phyloP scores from a whole-genome alignment of 2,888 invertebrate genomes.

The Scaptomyza polygonia region DNA sequence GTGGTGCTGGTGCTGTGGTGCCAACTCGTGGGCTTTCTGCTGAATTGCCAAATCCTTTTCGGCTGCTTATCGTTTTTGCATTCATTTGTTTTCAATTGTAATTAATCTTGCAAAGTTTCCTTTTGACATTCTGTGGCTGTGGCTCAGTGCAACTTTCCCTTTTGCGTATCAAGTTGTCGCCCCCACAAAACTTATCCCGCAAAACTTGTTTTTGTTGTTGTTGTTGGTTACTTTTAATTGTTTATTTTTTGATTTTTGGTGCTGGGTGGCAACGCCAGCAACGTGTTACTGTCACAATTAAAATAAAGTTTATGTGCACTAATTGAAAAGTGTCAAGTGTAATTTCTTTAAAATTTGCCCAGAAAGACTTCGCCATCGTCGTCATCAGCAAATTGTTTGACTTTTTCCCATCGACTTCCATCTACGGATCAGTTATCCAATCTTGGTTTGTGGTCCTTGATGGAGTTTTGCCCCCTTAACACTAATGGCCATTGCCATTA shows the following conservation, averaged over 20 bases:
- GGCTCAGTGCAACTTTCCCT: conserved; percentile 30
- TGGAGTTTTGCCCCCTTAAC: not conserved
- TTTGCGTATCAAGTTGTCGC: conserved; percentile 60
- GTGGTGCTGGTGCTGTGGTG: no score
- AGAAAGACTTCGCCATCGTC: conserved; percentile 24
- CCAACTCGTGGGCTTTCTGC: no score
- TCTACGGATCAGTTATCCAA: conserved; percentile 49
- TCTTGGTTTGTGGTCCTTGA: conserved; percentile 4
- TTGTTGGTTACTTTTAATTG: conserved; percentile 27
- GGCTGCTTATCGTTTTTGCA: conserved; percentile 81
- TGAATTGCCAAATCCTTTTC: conserved; percentile 62
- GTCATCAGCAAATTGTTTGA: conserved; percentile 60
- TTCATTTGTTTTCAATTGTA: conserved; percentile 81
- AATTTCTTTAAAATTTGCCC: conserved; percentile 71
- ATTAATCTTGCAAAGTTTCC: conserved; percentile 79
- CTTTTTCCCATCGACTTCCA: conserved; percentile 37
- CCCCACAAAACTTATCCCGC: conserved; percentile 49
- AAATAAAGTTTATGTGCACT: conserved; percentile 75
- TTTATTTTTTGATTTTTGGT: conserved; percentile 20
- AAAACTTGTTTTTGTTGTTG: conserved; percentile 61
- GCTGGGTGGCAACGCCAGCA: conserved; percentile 53
- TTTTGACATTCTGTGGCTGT: conserved; percentile 77
- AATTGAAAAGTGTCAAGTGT: conserved; percentile 80
- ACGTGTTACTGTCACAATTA: conserved; percentile 81
- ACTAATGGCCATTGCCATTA: conserved; percentile 52